A percentile compares a stretch with the other conserved stretches of the same genome.
These are phyloP conservation scores for Harmothoe impar DNA, from an alignment of 2,888 invertebrate species.

Conservation along the genomic window DNA sequence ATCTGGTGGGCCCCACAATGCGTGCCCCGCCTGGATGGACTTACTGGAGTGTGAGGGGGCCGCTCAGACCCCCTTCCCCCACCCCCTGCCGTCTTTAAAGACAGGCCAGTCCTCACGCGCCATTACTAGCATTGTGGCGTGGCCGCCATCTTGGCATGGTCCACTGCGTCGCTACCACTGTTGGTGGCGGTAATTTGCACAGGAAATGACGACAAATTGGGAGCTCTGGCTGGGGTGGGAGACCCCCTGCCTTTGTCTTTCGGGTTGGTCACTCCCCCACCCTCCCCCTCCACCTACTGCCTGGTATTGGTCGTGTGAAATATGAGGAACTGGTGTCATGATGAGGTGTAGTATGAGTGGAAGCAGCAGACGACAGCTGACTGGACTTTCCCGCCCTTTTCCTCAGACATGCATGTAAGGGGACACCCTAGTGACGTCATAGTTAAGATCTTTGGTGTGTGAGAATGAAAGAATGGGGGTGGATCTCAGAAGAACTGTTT, in stretches of 20 bases:
- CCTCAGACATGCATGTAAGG: neutral
- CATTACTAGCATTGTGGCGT: slow-evolving; percentile 31
- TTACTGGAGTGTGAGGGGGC: slow-evolving; percentile 40
- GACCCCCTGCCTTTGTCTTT: neutral
- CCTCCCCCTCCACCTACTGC: slow-evolving; percentile 18
- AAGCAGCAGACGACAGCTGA: slow-evolving; percentile 6
- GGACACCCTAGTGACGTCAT: neutral
- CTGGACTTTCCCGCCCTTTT: neutral
- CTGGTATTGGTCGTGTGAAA: neutral
- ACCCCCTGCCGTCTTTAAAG: slow-evolving; percentile 7
- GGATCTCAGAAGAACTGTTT: neutral
- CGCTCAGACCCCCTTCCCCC: neutral
- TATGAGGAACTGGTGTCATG: neutral
- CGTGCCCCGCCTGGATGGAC: neutral
- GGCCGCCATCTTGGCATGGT: neutral
- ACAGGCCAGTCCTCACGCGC: slow-evolving; percentile 51
- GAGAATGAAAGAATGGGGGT: neutral
- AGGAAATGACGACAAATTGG: slow-evolving; percentile 27
- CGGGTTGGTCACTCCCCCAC: neutral
- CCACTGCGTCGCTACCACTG: neutral
- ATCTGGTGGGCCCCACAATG: slow-evolving; percentile 14
- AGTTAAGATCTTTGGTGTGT: neutral
- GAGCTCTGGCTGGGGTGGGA: neutral
- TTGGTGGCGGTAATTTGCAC: slow-evolving; percentile 29
- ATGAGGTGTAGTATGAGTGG: neutral